Base-by-base conservation (phyloP, 2,888 invertebrate genomes). In the Flexamia atlantica region DNA sequence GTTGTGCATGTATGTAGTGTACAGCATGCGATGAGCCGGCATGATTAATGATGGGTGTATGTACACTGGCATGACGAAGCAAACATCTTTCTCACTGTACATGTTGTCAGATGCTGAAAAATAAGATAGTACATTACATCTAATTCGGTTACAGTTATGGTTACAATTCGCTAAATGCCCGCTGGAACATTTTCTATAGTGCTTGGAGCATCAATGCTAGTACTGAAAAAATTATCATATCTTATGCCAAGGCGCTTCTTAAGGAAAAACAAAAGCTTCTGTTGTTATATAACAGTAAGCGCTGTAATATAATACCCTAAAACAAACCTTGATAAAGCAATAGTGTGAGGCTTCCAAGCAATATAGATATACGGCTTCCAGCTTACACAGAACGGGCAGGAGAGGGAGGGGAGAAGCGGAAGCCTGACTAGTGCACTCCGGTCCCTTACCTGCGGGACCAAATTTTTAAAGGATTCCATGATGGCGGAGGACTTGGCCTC, bases 381-480 rank as follows among this genome's bases (percentile, higher is more conserved):
- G 82, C 72, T 83, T 83, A 83, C 82, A 83, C 40, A 74, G 82
- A 82, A 53, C 32, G 72, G 20, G 50, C n/a, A n/a, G 60, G 68
- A 57, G 36, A 25, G 36, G 74, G 42, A 25, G 60, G 74, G 82
- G 53, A 42, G 46, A 57, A 83, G 74, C 74, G 25, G 82, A 83
- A 83, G 82, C 82, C 82, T 74, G 74, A 25, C 82, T 83, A 83
- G 28, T 74, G 50, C 72, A 14, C 81, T 70, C 42, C 57, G 82
- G 82, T 74, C 82, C 50, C 82, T 84, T 86, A 88, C 88, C 90
- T 92, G 91, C 83, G 98, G 98, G 89, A 98, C 97, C 96, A 99
- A 97, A 93, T 98, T 97, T 92, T 98, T 98, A 93, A 99, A 99
- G 82, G 98, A 98, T 92, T 99, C 99, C 98, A 99, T 99, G 91